Evolutionary conservation across 30 jellyfish, hydroid and myxozoan genomes (phyloP).

Genomic region (Cassiopea andromeda): DNA sequence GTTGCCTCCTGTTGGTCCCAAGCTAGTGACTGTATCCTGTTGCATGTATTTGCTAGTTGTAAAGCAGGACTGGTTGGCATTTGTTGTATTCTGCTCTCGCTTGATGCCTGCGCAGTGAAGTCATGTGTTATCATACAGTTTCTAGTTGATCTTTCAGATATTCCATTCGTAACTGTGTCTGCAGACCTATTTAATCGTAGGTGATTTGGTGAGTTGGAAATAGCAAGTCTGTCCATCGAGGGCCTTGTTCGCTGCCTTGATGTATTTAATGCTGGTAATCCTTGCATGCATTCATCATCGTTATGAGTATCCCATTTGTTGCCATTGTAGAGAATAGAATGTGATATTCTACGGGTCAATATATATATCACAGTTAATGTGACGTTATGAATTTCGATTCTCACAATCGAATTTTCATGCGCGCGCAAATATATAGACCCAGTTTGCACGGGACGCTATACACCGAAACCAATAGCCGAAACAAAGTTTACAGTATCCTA

Average conservation of each 20-base stretch:
- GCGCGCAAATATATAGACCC: too few species aligned
- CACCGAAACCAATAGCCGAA: too few species aligned
- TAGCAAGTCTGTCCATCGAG: conserved; percentile 17
- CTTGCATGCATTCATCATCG: conserved; percentile 41
- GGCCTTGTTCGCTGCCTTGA: conserved; percentile 21
- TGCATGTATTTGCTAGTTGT: neutral
- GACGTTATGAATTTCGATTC: conserved; percentile 5
- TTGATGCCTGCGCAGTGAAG: conserved; percentile 34
- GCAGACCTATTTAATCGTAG: conserved; percentile 36
- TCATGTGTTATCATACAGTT: conserved; percentile 20
- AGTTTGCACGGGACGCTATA: too few species aligned
- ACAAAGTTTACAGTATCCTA: too few species aligned
- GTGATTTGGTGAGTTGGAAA: conserved; percentile 29
- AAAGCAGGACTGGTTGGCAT: conserved; percentile 1
- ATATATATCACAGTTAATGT: neutral
- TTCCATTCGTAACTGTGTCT: conserved; percentile 17
- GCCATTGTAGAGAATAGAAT: conserved; percentile 26
- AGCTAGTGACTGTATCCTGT: neutral
- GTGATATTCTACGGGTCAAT: conserved; percentile 36
- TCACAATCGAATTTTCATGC: neutral
- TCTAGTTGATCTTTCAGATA: conserved; percentile 22
- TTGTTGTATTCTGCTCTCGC: conserved; percentile 47
- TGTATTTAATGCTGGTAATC: neutral
- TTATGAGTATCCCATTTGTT: conserved; percentile 32
- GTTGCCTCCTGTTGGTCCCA: conserved; percentile 23